phyloP scores from a whole-genome alignment of 2,113 vertebrate genomes.

The Cyanoramphus novaezelandiae region DNA sequence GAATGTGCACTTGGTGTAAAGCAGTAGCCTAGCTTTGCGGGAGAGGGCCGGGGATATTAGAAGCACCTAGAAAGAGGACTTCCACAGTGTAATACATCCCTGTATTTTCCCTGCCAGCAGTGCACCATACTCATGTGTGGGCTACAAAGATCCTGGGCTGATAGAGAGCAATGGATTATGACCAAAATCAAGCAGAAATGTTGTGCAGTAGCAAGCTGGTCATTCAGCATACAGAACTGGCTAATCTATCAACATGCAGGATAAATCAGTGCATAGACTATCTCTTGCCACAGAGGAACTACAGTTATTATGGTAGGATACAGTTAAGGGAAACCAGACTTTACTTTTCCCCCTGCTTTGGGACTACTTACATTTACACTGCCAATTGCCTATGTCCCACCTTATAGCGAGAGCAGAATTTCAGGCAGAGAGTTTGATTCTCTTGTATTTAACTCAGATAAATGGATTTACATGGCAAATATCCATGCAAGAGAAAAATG shows the following conservation, averaged over 20 bases:
- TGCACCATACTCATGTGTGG: not conserved
- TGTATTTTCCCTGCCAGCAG: not conserved
- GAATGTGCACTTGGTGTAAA: not conserved
- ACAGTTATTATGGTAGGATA: not conserved
- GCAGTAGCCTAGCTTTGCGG: not conserved
- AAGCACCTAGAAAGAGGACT: not conserved
- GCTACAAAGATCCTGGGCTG: not conserved
- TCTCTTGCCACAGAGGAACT: not conserved
- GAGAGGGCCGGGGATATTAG: not conserved
- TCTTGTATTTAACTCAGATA: not conserved
- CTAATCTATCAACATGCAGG: not conserved
- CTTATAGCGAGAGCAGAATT: not conserved
- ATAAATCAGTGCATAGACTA: not conserved
- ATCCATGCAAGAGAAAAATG: not conserved
- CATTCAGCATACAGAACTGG: not conserved
- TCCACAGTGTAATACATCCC: not conserved
- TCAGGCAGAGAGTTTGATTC: not conserved
- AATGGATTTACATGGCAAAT: not conserved
- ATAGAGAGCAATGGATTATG: not conserved
- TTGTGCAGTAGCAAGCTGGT: not conserved
- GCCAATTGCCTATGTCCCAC: not conserved
- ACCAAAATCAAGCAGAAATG: not conserved
- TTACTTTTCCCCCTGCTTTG: not conserved
- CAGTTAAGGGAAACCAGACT: not conserved
- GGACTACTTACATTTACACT: not conserved